Evolutionary conservation across 92 coral and sea anemone species (phyloP).

Genomic region (Meandrina meandrites): DNA sequence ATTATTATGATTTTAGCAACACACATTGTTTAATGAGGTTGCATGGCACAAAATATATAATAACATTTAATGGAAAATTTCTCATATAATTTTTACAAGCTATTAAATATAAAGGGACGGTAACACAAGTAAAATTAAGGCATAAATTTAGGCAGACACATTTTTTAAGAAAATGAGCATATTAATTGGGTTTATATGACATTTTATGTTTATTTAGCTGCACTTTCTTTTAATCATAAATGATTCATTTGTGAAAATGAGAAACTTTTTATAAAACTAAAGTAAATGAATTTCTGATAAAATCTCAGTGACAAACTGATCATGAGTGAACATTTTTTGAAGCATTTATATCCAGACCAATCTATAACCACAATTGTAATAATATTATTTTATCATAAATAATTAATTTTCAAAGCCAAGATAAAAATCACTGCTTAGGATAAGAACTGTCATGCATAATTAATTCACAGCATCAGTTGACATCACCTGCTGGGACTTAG

Average conservation of each 20-base stretch:
- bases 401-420: slow-evolving; percentile 4
- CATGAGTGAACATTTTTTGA: neutral
- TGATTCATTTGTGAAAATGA: neutral
- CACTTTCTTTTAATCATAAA: neutral
- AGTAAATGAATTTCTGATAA: neutral
- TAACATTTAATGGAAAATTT: too few relatives aligned
- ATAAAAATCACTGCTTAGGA: slow-evolving; percentile 3
- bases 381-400: neutral
- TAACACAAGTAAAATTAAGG: neutral
- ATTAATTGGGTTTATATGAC: neutral
- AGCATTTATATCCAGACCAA: neutral
- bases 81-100: neutral
- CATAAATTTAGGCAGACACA: neutral
- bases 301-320: neutral
- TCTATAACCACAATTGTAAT: neutral
- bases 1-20: neutral
- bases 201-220: neutral
- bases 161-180: neutral
- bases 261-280: neutral
- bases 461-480: neutral
- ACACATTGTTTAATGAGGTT: neutral
- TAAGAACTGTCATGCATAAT: neutral
- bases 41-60: neutral
- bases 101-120: neutral
- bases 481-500: slow-evolving; percentile 1